These are phyloP conservation scores for Pterophyllum scalare DNA, from an alignment of 2,113 vertebrate genomes.

Conservation along the genomic window DNA sequence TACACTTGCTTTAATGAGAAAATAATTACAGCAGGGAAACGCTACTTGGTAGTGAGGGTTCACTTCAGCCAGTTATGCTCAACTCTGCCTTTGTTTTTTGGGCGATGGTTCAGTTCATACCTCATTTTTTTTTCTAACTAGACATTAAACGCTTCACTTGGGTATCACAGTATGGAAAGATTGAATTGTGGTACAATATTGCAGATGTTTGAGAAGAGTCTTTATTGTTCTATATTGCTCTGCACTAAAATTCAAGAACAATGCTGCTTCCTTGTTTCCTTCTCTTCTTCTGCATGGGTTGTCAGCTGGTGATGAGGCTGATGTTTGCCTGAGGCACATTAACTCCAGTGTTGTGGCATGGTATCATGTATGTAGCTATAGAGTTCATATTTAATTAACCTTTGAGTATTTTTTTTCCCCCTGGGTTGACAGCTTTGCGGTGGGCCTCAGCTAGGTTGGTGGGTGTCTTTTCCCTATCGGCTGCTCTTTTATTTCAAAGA, in stretches of 20 bases:
- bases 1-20: not conserved
- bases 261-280: not conserved
- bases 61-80: not conserved
- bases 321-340: not conserved
- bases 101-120: not conserved
- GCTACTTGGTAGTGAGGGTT: not conserved
- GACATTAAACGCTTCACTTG: not conserved
- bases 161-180: not conserved
- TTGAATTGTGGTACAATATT: not conserved
- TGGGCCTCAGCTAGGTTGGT: not conserved
- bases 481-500: not conserved
- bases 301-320: not conserved
- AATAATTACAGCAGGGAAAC: not conserved
- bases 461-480: not conserved
- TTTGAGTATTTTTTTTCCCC: not conserved
- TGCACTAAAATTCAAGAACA: not conserved
- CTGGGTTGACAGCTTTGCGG: not conserved
- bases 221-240: not conserved
- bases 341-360: not conserved
- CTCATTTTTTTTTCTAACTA: not conserved
- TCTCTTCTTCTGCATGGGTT: not conserved
- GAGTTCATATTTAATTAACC: conserved; percentile 1
- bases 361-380: not conserved
- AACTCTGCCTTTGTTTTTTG: not conserved
- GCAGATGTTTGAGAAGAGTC: not conserved